Evolutionary conservation across 2,113 vertebrate genomes (phyloP).

Genomic region (Acanthochromis polyacanthus): DNA sequence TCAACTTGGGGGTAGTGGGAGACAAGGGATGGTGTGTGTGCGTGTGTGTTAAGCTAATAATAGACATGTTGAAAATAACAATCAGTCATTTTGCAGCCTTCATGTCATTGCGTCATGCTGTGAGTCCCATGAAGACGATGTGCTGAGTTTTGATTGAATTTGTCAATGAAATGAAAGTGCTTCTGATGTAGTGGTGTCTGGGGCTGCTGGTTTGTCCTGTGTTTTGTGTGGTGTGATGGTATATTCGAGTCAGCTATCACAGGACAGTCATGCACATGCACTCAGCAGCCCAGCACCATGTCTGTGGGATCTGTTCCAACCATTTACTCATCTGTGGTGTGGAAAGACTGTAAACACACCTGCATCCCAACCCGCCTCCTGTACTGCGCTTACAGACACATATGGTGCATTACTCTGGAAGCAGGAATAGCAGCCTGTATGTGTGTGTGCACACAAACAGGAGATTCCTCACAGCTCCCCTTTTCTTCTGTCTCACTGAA

Average conservation of each 20-base stretch:
- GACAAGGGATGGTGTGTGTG: constrained; percentile 14
- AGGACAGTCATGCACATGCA: constrained; percentile 19
- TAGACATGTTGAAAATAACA: constrained; percentile 40
- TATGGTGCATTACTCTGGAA: not conserved
- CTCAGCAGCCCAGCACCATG: constrained; percentile 15
- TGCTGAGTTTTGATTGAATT: constrained; percentile 59
- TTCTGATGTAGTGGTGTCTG: constrained; percentile 18
- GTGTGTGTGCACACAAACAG: constrained; percentile 28
- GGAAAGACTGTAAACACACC: constrained; percentile 11
- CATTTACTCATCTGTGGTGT: constrained; percentile 1
- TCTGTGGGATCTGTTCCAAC: constrained; percentile 11
- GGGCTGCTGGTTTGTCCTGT: constrained; percentile 7
- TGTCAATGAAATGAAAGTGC: constrained; percentile 43
- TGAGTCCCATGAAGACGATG: constrained; percentile 36
- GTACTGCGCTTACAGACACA: not conserved
- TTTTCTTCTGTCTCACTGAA: constrained; percentile 45
- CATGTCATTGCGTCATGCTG: constrained; percentile 44
- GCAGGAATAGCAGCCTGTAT: constrained; percentile 19
- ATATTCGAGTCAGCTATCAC: constrained; percentile 52
- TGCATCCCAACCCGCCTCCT: not conserved
- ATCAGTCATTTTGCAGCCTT: constrained; percentile 40
- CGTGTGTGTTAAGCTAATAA: constrained; percentile 26
- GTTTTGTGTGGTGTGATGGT: constrained; percentile 30
- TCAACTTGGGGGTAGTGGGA: constrained; percentile 50
- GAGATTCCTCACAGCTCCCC: constrained; percentile 19